Evolutionary conservation across 1,140 invertebrate genomes (phyloP).

Genomic region (Drosophila tristis): DNA sequence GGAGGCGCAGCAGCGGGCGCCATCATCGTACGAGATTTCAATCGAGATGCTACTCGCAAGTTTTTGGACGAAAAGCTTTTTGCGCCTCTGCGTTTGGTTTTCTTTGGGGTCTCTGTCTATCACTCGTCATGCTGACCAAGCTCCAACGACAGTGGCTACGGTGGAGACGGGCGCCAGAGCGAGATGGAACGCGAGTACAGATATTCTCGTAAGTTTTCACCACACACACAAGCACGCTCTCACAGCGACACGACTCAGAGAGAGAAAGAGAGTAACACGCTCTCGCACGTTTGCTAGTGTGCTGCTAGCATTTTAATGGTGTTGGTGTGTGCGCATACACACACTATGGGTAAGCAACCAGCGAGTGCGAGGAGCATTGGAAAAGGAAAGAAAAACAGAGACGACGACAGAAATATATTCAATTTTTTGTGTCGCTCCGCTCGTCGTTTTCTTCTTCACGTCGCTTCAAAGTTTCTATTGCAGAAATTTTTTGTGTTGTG

Average conservation of each 20-base stretch:
- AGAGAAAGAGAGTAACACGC: constrained; percentile 34
- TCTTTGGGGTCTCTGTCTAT: constrained; percentile 8
- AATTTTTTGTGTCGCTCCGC: constrained; percentile 67
- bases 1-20: constrained; percentile 20
- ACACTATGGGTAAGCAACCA: constrained; percentile 57
- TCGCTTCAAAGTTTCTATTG: constrained; percentile 84
- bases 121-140: constrained; percentile 15
- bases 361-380: constrained; percentile 83
- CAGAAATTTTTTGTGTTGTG: constrained; percentile 82
- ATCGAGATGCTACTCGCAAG: constrained; percentile 6
- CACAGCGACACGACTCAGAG: constrained; percentile 40
- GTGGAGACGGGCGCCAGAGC: constrained; percentile 10
- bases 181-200: constrained; percentile 55
- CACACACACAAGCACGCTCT: constrained; percentile 19
- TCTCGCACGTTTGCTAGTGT: constrained; percentile 16
- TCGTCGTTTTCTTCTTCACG: constrained; percentile 80
- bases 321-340: constrained; percentile 73
- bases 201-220: constrained; percentile 41
- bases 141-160: too few species aligned
- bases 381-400: constrained; percentile 84
- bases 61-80: constrained; percentile 57
- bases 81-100: constrained; percentile 1
- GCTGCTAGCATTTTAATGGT: constrained; percentile 25
- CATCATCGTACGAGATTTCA: constrained; percentile 49
- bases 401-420: constrained; percentile 78